These are phyloP conservation scores for Garrulus glandarius DNA, from an alignment of 2,797 vertebrate genomes.

Conservation along the genomic window DNA sequence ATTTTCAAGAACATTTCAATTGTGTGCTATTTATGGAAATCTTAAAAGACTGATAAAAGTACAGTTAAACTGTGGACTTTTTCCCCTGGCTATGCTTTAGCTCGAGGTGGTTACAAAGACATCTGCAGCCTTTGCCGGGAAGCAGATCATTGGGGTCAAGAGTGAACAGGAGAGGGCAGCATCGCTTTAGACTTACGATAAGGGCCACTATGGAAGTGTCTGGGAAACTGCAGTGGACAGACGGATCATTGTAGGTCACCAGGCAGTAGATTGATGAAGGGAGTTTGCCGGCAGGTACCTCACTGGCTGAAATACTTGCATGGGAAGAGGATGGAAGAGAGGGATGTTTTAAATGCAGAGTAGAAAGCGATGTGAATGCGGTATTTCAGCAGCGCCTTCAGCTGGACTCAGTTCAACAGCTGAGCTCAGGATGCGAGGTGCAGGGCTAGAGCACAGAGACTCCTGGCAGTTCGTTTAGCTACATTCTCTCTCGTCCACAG, in stretches of 20 bases:
- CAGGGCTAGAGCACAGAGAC: not conserved
- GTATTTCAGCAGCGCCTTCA: not conserved
- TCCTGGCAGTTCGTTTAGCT: not conserved
- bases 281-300: not conserved
- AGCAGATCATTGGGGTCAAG: not conserved
- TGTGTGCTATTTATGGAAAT: not conserved
- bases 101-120: not conserved
- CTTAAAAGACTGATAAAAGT: not conserved
- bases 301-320: not conserved
- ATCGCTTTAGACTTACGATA: not conserved
- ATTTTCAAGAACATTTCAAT: not conserved
- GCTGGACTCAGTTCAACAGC: not conserved
- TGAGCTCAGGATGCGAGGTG: not conserved
- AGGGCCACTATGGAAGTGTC: accelerated
- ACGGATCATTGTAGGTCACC: not conserved
- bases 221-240: accelerated
- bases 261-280: not conserved
- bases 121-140: not conserved
- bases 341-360: not conserved
- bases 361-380: not conserved
- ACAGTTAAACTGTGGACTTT: not conserved
- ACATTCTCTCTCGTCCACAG: not conserved
- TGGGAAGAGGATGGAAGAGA: not conserved
- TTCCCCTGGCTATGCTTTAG: not conserved
- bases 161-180: constrained; percentile 50